Evolutionary conservation across 2,888 invertebrate genomes (phyloP), one percentile per base, ranked within the genome.

Genomic region (Liodrosophila aerea): DNA sequence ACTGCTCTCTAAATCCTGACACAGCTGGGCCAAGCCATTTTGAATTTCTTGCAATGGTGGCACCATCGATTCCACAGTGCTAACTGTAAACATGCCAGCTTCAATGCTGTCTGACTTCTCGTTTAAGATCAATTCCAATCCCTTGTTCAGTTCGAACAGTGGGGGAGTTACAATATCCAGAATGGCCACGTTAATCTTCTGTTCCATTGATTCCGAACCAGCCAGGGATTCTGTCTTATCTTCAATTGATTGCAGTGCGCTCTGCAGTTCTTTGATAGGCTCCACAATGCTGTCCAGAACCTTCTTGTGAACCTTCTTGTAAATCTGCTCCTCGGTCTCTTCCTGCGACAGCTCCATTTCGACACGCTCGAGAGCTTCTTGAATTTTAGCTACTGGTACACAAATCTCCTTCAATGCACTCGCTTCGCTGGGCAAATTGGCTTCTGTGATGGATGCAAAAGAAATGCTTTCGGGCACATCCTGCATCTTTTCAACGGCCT

Each of bases 141-240:
- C 92, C 77, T 91, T 92, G 63, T 92, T 91, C 4, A 94, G 87
- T 84, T 94, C 93, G 51, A 92, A 90, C n/a, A 94, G 90, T 0
- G 94, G 92, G 11, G 92, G 92, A 73, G 92, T 92, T 0, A 94
- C 92, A 49, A 92, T 92, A 80, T 94, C 93, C 52, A 94, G 91
- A 29, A 94, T 91, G 53, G 93, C 92, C 57, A 93, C 92, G 70
- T 93, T 92, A 50, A 92, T 86, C 69, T 89, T 90, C 44, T 89
- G 88, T 36, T 90, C 89, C 39, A 89, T 66, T 0, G 87, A 86
- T 37, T 89, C 88, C 7, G 74, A 72, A 0, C 84, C 87, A 0
- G 78, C 76, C 5, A 84, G 49, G 0, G 85, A 80, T 7, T 85
- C 80, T 0, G 81, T 77, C 43, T 87, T 87, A 13, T 77, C 83